phyloP scores from a whole-genome alignment of 2,113 vertebrate genomes.

The Dasyprocta punctata region DNA sequence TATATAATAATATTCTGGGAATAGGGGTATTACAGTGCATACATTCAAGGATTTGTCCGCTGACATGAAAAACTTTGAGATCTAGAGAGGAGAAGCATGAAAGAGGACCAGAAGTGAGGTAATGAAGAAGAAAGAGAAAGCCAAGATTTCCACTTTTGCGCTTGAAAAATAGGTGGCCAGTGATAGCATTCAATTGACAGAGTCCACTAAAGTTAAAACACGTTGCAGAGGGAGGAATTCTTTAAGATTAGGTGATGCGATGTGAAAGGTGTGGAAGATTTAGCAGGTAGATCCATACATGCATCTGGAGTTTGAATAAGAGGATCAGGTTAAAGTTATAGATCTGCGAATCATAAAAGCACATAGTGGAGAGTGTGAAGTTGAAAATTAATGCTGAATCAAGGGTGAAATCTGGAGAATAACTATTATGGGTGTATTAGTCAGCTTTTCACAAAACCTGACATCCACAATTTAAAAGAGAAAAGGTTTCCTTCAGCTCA shows the following conservation, averaged over 20 bases:
- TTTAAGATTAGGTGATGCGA: not conserved
- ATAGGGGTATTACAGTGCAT: not conserved
- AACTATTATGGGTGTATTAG: not conserved
- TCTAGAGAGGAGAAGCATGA: not conserved
- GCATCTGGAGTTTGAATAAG: not conserved
- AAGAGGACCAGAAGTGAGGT: not conserved
- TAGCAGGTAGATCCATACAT: not conserved
- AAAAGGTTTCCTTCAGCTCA: not conserved
- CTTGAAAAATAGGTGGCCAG: not conserved
- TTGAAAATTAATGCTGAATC: not conserved
- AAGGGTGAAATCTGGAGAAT: not conserved
- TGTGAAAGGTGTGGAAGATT: not conserved
- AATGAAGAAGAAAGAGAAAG: not conserved
- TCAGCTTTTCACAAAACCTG: not conserved
- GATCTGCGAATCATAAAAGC: not conserved
- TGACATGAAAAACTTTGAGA: not conserved
- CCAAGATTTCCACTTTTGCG: not conserved
- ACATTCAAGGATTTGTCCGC: not conserved
- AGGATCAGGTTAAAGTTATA: not conserved
- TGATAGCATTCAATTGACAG: not conserved
- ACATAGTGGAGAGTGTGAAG: not conserved
- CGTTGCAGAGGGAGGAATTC: not conserved
- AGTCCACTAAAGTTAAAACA: not conserved
- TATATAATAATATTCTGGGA: not conserved
- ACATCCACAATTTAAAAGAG: not conserved